Evolutionary conservation across 2,113 vertebrate genomes (phyloP), one percentile per base, ranked within the genome.

Genomic region (Cynopterus brachyotis): DNA sequence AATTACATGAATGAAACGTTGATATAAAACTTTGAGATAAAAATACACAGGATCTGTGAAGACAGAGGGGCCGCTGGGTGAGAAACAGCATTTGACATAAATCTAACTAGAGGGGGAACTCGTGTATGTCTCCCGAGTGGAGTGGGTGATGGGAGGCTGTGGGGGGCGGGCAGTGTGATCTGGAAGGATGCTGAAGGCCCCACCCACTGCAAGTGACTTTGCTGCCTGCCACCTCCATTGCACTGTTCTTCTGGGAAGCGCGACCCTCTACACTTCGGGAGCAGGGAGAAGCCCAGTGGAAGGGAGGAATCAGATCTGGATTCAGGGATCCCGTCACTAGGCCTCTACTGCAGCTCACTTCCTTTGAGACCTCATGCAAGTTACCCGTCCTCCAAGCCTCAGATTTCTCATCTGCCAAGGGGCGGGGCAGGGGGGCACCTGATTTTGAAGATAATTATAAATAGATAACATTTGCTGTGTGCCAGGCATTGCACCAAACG

Each of bases 1-100:
- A 78, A 57, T 87, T 91, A 81, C 66, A 67, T 45, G 70, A 94
- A 88, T n/a, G 66, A 59, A 93, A 72, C 88, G 24, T 16, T 50
- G 50, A 50, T 13, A 50, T 50, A 16, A 50, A 50, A 50, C 84
- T 89, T 72, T 80, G 93, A 78, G 81, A 73, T 91, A 73, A 85
- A 93, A 90, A 82, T 50, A 66, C 78, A 66, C 6, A 19, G 59
- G 53, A 11, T 42, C 35, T 22, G 72, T 45, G 91, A 91, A 85
- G 26, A 62, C 79, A 40, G 75, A 70, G 37, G 89, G 75, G 32
- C n/a, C 35, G 30, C 87, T 4, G 70, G 67, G 40, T 35, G 24
- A 30, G 4, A 28, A 78, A 35, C 13, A 26, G 66, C 7, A 0
- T 69, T 55, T 45, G 30, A 37, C 22, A 1, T 72, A 90, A 32